Evolutionary conservation across 1,140 invertebrate genomes (phyloP).

Genomic region (Micrasema minimum): DNA sequence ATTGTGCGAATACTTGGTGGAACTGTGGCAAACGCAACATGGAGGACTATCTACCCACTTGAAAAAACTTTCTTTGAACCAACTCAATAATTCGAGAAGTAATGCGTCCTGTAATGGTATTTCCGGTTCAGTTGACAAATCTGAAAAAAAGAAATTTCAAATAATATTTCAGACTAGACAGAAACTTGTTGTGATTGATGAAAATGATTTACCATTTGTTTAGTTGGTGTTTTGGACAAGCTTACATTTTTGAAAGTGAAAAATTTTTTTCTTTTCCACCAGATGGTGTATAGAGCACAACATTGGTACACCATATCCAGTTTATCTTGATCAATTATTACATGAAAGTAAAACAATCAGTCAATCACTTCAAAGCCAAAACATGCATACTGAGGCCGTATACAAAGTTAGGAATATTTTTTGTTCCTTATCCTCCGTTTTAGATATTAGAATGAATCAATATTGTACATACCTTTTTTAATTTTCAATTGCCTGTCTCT

Average conservation of each 20-base stretch:
- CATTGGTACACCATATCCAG: too few relatives aligned
- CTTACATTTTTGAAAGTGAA: neutral
- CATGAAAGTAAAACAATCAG: neutral
- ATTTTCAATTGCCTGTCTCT: slow-evolving; percentile 71
- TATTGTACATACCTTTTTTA: slow-evolving; percentile 65
- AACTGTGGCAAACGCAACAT: slow-evolving; percentile 75
- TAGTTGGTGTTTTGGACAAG: neutral
- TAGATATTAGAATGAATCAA: too few relatives aligned
- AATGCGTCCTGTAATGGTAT: slow-evolving; percentile 78
- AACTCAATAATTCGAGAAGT: slow-evolving; percentile 81
- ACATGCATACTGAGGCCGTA: too few relatives aligned
- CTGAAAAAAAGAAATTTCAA: slow-evolving; percentile 43
- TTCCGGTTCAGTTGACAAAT: slow-evolving; percentile 62
- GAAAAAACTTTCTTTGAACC: slow-evolving; percentile 95
- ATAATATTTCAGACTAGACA: too few relatives aligned
- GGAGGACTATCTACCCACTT: slow-evolving; percentile 85
- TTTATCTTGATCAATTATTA: too few relatives aligned
- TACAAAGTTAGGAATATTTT: too few relatives aligned
- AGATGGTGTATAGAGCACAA: neutral
- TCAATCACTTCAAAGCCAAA: too few relatives aligned
- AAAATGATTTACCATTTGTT: neutral
- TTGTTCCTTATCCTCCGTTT: too few relatives aligned
- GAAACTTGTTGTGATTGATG: neutral
- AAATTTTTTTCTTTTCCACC: neutral
- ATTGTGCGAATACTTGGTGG: slow-evolving; percentile 61